Evolutionary conservation across 2,797 vertebrate species (phyloP), one percentile per base, ranked within the genome.

Genomic region (Taenioides sp.): DNA sequence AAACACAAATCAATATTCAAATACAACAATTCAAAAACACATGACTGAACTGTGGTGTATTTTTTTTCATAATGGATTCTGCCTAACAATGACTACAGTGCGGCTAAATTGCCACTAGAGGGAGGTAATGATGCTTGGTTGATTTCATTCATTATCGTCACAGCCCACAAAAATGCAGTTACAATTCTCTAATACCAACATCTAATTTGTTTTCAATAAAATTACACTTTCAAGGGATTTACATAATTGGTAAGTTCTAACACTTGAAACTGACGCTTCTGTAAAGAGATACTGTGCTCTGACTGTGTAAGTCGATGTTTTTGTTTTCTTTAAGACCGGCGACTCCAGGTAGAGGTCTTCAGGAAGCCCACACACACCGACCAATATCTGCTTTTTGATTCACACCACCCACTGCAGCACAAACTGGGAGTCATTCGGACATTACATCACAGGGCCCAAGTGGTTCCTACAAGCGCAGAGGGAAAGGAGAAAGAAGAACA

Each of bases 101-200:
- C 22, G 17, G 40, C 20, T 58, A 0, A 2, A 18, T 6, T n/a
- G 14, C 79, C 87, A 84, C 65, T 25, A 85, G 88, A 17, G 65
- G 78, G 85, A 6, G 83, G 71, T 25, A 59, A 28, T 47, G 2
- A 18, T n/a, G 63, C 65, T 31, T 66, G 14, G 14, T 57, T 50
- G 17, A 20, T 55, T 68, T 68, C 18, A 62, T 28, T 80, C 18
- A 58, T 31, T 20, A 54, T 31, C 60, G 11, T 4, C 60, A 37
- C 28, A 18, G 9, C 25, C 7, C 7, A 37, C 34, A 37, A 27
- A 23, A 55, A 55, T 55, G 1, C 54, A 4, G n/a, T 57, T 2
- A 57, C 54, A 4, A 11, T 20, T 54, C 10, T 54, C n/a, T 55
- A n/a, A 11, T 55, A 7, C 5, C 7, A 23, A 25, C 55, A 5